Base-by-base conservation (phyloP, 2,113 vertebrate species). In the Lipophrys pholis region DNA sequence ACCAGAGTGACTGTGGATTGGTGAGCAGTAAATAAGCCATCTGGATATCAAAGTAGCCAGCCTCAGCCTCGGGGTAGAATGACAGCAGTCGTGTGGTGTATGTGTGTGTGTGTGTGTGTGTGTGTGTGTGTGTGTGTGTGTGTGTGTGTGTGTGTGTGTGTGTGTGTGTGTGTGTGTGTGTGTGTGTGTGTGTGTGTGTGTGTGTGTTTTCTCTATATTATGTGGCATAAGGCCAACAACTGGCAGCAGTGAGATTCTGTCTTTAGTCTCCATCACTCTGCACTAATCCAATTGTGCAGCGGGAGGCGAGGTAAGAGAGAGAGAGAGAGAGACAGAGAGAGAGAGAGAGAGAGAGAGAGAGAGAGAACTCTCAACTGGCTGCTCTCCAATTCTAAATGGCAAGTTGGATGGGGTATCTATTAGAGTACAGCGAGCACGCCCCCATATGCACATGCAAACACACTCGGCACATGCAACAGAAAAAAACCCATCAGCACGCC, bases 231-330 rank as follows among this genome's bases (percentile, higher is more conserved):
- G 69, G 80, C 83, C 89, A 88, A 74, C 43, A 68, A 48, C 84
- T 71, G 83, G 82, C 80, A 70, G 71, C 54, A 72, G 80, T 73
- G 81, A 86, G 76, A 88, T 83, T 85, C 78, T 89, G 82, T 84
- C 71, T 85, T 80, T 89, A 82, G 66, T 90, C 81, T 84, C 86
- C 76, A 83, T 90, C 86, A 87, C 77, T 88, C 78, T 67, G 66
- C 81, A 82, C 83, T 90, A 91, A 91, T 91, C 87, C 90, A 90
- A 87, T 85, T 81, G 84, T 90, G 50, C 53, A 82, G 53, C 75
- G 68, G 71, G 57, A 43, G 40, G 69, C 43, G 43, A 45, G 11
- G 43, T 45, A 12, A 12, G 53, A 39, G 51, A 17, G 55, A 69
- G 21, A 12, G 52, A 36, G 52, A 56, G 59, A 35, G 42, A 48